Percentiles rank a stretch among this genome's conserved stretches.
These are phyloP conservation scores for Macrotus californicus DNA, from an alignment of 2,113 vertebrate genomes.

Conservation along the genomic window DNA sequence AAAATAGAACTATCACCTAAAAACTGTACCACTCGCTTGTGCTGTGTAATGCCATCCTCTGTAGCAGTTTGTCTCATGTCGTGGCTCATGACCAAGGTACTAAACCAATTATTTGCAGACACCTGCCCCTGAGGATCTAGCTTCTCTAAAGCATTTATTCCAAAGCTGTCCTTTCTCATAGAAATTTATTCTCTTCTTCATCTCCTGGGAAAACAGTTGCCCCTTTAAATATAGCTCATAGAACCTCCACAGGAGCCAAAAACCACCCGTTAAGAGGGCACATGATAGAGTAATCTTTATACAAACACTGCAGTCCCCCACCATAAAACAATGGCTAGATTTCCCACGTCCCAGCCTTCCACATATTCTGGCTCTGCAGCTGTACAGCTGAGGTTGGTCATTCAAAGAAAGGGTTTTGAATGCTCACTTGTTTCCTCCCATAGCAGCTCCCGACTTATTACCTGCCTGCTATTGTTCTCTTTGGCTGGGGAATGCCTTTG, in stretches of 20 bases:
- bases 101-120: not conserved
- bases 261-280: not conserved
- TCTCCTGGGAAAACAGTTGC: not conserved
- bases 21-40: fast-evolving
- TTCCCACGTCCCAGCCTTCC: not conserved
- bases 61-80: not conserved
- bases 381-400: not conserved
- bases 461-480: not conserved
- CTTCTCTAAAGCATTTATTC: not conserved
- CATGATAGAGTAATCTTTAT: not conserved
- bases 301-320: not conserved
- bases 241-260: not conserved
- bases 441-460: not conserved
- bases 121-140: not conserved
- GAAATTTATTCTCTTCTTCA: not conserved
- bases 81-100: not conserved
- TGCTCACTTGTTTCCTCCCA: not conserved
- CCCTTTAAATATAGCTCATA: conserved; percentile 39
- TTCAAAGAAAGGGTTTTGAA: not conserved
- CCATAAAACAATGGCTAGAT: not conserved
- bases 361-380: not conserved
- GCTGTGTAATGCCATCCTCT: not conserved
- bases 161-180: not conserved
- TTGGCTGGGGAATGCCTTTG: not conserved
- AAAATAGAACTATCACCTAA: not conserved